Percentiles rank a stretch among this genome's conserved stretches.
These are phyloP conservation scores for Chiloscyllium plagiosum DNA, from an alignment of 2,113 vertebrate species.

Conservation along the genomic window DNA sequence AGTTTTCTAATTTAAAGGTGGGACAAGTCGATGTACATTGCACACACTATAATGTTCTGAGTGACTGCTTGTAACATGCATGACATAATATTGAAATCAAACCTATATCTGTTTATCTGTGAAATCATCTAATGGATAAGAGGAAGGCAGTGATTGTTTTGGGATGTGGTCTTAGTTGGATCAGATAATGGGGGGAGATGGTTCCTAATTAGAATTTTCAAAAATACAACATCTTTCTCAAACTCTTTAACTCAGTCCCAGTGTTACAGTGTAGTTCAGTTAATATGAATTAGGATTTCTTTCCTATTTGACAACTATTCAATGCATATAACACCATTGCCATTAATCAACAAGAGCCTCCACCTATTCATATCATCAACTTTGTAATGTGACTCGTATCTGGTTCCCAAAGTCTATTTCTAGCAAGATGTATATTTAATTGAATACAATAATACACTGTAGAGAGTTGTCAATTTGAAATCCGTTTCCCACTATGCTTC, in stretches of 20 bases:
- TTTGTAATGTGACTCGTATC: background rate
- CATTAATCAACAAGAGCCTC: slow-evolving; percentile 4
- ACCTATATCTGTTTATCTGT: background rate
- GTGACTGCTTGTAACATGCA: background rate
- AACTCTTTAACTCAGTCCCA: background rate
- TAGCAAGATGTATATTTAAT: slow-evolving; percentile 33
- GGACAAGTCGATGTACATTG: background rate
- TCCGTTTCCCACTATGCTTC: background rate
- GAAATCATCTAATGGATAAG: background rate
- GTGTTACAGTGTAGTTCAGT: slow-evolving; percentile 7
- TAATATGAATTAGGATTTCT: background rate
- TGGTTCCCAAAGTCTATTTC: slow-evolving; percentile 19
- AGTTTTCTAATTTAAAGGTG: background rate
- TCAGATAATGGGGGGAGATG: background rate
- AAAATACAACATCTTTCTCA: background rate
- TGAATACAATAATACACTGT: slow-evolving; percentile 17
- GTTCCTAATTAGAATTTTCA: background rate
- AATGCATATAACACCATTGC: slow-evolving; percentile 17
- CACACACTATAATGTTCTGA: background rate
- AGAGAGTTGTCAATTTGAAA: background rate
- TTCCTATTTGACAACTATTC: background rate
- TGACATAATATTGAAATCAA: background rate
- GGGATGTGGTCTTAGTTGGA: background rate
- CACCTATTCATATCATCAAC: slow-evolving; percentile 4
- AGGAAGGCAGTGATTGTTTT: slow-evolving; percentile 27